Evolutionary conservation across 1,140 invertebrate species (phyloP).

Genomic region (Stegodyphus mimosarum): DNA sequence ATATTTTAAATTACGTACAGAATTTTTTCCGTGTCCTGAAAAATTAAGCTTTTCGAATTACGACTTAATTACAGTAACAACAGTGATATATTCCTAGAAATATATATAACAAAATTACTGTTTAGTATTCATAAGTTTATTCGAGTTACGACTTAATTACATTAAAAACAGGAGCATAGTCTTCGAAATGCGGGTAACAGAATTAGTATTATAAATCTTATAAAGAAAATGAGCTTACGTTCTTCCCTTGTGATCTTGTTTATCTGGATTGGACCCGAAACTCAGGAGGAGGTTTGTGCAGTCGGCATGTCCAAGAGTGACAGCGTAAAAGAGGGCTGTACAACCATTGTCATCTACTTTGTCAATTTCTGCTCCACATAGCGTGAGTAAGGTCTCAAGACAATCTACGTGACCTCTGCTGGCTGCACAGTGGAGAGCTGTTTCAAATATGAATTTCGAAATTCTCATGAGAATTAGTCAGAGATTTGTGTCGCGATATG

Average conservation of each 20-base stretch:
- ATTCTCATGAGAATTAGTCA: no score
- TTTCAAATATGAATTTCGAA: background rate
- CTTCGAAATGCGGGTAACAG: no score
- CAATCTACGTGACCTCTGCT: conserved; percentile 94
- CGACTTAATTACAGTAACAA: no score
- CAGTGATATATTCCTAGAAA: no score
- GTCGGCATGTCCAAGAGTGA: conserved; percentile 94
- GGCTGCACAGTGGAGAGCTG: conserved; percentile 93
- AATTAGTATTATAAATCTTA: background rate
- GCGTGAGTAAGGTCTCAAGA: conserved; percentile 86
- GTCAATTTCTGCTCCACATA: conserved; percentile 88
- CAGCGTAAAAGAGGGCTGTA: conserved; percentile 95
- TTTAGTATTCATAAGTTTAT: no score
- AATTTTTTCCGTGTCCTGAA: no score
- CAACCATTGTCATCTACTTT: conserved; percentile 88
- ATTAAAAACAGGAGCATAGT: no score
- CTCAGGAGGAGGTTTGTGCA: conserved; percentile 88
- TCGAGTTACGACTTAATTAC: no score
- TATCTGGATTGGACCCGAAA: conserved; percentile 86
- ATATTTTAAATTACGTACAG: no score
- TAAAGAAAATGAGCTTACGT: conserved; percentile 73
- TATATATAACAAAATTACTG: no score
- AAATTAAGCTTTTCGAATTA: no score
- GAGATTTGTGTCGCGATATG: no score
- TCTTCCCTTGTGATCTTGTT: conserved; percentile 90